Evolutionary conservation across 2,888 invertebrate genomes (phyloP), one percentile per base, ranked within the genome.

Genomic region (Plagodis dolabraria): DNA sequence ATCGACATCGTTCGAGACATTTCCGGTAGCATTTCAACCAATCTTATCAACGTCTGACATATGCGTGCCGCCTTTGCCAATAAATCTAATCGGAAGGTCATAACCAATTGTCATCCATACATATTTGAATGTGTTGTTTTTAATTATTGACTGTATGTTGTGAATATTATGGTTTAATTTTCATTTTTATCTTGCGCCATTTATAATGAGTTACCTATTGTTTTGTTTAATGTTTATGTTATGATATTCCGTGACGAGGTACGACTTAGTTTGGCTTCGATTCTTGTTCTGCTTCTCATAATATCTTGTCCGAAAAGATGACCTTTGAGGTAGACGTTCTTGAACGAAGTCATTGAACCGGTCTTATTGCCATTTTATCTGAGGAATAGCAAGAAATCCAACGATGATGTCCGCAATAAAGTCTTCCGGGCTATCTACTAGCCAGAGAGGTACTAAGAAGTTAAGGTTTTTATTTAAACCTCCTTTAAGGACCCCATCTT

Each of bases 51-150:
- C 11, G 40, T 46, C 35, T 48, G 54, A 47, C 46, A 56, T 49
- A 45, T 45, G 12, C 6, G 12, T 48, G 5, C 34, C 22, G 51
- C 42, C 22, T 22, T 22, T 60, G 60, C 60, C 60, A 60, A 56
- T 56, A 44, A 38, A 60, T 56, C 44, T 52, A 45, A 44, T 53
- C 11, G 48, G 52, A 60, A 60, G 60, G 60, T 52, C 33, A 44
- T 11, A 36, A 0, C 35, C 40, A 36, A 44, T 43, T 51, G 47
- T 54, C 40, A 11, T 35, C n/a, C 6, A 7, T 33, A 43, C 38
- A 47, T 40, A 7, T 22, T 42, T 48, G 38, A 33, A 35, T 36
- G 22, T 22, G 22, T 22, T 1, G 22, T 22, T 22, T 22, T 22
- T 1, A 22, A 22, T 22, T 22, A 22, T 22, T 22, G 22, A 22